Percentiles rank a stretch among this genome's conserved stretches.
Conservation (phyloP, 1,140 invertebrate species). For the Goniozus legneri region DNA sequence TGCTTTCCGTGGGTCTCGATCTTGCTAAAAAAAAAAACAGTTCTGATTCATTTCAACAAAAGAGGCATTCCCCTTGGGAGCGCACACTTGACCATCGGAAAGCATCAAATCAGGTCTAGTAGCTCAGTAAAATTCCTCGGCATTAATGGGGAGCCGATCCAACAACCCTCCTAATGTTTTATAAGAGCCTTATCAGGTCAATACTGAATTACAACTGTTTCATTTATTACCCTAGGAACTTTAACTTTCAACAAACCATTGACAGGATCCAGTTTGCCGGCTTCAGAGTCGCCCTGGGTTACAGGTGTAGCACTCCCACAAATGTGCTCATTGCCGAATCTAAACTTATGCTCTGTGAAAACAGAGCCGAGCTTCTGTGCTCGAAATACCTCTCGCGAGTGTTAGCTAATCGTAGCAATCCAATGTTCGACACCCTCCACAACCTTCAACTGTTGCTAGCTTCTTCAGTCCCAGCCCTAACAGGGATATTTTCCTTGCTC, state of each 20-base stretch:
- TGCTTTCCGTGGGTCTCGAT: neutral
- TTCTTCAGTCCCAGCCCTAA: too few relatives aligned
- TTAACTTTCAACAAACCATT: neutral
- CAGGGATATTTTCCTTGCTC: too few relatives aligned
- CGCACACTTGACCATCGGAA: constrained; percentile 4
- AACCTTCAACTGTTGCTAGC: too few relatives aligned
- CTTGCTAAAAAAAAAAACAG: constrained; percentile 3
- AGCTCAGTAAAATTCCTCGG: constrained; percentile 4
- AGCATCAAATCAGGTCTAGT: constrained; percentile 1
- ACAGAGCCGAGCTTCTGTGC: too few relatives aligned
- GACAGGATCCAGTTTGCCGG: constrained; percentile 6
- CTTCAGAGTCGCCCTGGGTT: constrained; percentile 8
- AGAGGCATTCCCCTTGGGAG: neutral
- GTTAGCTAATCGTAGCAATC: too few relatives aligned
- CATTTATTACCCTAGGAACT: neutral
- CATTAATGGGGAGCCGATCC: constrained; percentile 2
- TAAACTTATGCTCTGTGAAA: too few relatives aligned
- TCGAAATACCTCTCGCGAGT: too few relatives aligned
- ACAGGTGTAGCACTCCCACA: constrained; percentile 4
- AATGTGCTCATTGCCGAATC: constrained; percentile 10
- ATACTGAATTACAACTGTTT: constrained; percentile 1
- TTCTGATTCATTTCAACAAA: constrained; percentile 11
- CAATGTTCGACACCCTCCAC: too few relatives aligned
- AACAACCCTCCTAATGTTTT: neutral
- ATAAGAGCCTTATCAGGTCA: constrained; percentile 1